A percentile compares a stretch with the other conserved stretches of the same genome.
These are phyloP conservation scores for Perodicticus potto DNA, from an alignment of 2,797 vertebrate genomes.

Conservation along the genomic window DNA sequence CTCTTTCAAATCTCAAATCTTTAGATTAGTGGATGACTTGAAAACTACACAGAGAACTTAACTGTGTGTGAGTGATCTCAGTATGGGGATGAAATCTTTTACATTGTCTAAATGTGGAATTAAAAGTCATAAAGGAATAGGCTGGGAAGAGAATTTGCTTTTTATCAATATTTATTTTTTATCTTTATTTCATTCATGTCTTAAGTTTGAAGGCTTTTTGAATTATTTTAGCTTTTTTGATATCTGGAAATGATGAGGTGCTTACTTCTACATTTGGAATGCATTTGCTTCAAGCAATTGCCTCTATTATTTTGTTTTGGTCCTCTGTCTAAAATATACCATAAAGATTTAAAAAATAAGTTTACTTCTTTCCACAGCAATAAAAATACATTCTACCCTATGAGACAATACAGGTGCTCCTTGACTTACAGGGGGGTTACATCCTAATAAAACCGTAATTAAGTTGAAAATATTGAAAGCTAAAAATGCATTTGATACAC, in stretches of 20 bases:
- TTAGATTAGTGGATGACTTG: not conserved
- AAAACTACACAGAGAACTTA: not conserved
- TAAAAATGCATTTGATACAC: not conserved
- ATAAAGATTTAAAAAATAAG: not conserved
- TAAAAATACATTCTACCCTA: not conserved
- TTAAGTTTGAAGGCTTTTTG: not conserved
- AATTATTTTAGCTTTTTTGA: slow-evolving; percentile 8
- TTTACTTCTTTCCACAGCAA: not conserved
- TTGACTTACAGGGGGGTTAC: not conserved
- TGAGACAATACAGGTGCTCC: not conserved
- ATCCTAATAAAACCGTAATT: not conserved
- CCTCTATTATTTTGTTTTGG: slow-evolving; percentile 16
- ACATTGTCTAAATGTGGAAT: not conserved
- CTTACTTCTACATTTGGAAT: not conserved
- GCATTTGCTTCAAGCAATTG: not conserved
- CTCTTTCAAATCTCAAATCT: not conserved
- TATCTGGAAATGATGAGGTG: not conserved
- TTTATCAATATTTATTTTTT: not conserved
- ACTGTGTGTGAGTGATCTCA: not conserved
- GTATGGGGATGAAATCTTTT: not conserved
- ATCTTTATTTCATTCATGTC: not conserved
- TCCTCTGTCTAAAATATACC: not conserved
- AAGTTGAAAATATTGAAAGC: not conserved
- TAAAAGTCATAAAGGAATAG: not conserved
- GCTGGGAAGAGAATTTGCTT: not conserved